A percentile compares a stretch with the other conserved stretches of the same genome.
phyloP scores from a whole-genome alignment of 2,888 invertebrate species.

The Nomada ferruginata region DNA sequence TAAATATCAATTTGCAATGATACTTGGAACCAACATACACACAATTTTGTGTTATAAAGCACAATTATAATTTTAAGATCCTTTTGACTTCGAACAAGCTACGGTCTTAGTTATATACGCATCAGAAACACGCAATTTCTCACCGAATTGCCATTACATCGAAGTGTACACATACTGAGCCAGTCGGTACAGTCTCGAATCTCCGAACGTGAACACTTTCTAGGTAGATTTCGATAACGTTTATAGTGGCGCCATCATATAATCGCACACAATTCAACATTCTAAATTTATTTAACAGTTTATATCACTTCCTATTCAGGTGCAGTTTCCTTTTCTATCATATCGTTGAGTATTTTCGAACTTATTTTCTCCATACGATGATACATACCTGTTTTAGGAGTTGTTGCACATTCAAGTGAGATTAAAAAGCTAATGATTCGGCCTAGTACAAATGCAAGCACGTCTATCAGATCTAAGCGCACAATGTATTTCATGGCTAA shows the following conservation, averaged over 20 bases:
- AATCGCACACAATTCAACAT: background rate
- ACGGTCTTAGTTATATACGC: background rate
- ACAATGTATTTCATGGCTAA: slow-evolving; percentile 23
- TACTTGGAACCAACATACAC: background rate
- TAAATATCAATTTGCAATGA: background rate
- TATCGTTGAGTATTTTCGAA: background rate
- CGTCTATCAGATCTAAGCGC: background rate
- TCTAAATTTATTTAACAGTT: background rate
- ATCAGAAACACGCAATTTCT: slow-evolving; percentile 24
- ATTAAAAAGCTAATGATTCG: background rate
- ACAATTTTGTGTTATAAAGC: background rate
- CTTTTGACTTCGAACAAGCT: no score
- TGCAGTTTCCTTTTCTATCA: background rate
- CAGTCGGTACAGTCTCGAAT: background rate
- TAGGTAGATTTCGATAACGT: background rate
- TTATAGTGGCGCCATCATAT: slow-evolving; percentile 20
- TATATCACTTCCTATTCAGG: background rate
- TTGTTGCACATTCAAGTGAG: background rate
- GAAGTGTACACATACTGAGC: background rate
- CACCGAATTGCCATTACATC: slow-evolving; percentile 10
- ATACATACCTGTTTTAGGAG: background rate
- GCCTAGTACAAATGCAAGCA: background rate
- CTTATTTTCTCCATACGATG: background rate
- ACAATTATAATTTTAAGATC: slow-evolving; percentile 3
- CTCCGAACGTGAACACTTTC: background rate